These are phyloP conservation scores for Hemitrygon akajei DNA, from an alignment of 2,797 vertebrate genomes.

Conservation along the genomic window DNA sequence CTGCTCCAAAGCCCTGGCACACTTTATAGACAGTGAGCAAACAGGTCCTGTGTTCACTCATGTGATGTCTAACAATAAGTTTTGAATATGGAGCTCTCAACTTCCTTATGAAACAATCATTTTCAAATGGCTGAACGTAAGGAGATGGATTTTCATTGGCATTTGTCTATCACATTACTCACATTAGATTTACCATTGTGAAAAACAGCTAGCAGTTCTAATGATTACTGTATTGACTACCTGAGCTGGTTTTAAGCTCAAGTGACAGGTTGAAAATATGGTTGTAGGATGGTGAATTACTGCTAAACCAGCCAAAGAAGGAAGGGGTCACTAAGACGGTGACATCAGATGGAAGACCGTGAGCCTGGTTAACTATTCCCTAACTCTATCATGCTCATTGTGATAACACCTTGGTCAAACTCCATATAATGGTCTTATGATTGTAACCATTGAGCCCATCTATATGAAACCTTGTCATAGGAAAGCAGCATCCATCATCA, in stretches of 20 bases:
- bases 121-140: neutral
- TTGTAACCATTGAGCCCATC: too few species aligned
- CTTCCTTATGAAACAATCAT: neutral
- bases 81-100: neutral
- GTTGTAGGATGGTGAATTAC: neutral
- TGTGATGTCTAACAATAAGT: neutral
- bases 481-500: too few species aligned
- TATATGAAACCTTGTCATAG: too few species aligned
- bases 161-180: neutral
- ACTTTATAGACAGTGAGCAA: neutral
- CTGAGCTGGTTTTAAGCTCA: neutral
- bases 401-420: too few species aligned
- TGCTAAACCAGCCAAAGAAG: neutral
- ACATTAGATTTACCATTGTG: neutral
- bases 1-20: too few species aligned
- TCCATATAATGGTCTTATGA: too few species aligned
- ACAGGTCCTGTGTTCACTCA: neutral
- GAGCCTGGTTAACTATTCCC: too few species aligned
- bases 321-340: neutral
- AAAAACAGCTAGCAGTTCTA: too few species aligned
- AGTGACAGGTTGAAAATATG: neutral
- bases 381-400: too few species aligned
- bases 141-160: neutral
- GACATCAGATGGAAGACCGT: neutral
- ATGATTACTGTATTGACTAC: too few species aligned